Evolutionary conservation across 2,888 invertebrate genomes (phyloP).

Genomic region (Aporophyla nigra): DNA sequence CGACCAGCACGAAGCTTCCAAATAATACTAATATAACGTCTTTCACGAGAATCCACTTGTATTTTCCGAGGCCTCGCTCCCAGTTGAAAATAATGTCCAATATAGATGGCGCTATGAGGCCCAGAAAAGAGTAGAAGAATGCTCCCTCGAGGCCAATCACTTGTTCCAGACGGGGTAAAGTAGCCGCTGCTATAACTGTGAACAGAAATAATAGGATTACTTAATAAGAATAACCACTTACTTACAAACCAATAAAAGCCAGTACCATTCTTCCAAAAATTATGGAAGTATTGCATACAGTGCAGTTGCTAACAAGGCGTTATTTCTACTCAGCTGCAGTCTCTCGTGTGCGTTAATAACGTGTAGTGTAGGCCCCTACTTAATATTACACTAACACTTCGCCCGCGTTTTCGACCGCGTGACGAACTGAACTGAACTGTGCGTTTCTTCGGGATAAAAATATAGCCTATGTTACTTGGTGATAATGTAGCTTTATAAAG

Average conservation of each 20-base stretch:
- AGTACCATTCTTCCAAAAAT: neutral
- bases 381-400: no score
- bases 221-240: no score
- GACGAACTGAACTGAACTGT: no score
- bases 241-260: neutral
- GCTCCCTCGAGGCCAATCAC: conserved; percentile 89
- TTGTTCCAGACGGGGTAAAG: conserved; percentile 84
- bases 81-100: conserved; percentile 93
- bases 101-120: conserved; percentile 94
- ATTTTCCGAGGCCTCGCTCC: conserved; percentile 92
- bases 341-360: neutral
- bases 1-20: conserved; percentile 92
- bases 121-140: conserved; percentile 93
- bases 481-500: no score
- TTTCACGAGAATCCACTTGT: conserved; percentile 93
- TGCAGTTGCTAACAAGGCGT: neutral
- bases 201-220: conserved; percentile 43
- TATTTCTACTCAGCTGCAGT: neutral
- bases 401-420: no score
- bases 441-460: no score
- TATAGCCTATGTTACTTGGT: no score
- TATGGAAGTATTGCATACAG: neutral
- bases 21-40: conserved; percentile 91
- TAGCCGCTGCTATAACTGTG: conserved; percentile 85
- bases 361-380: neutral